phyloP scores from a whole-genome alignment of 2,888 invertebrate species.

The Dasypolia templi region DNA sequence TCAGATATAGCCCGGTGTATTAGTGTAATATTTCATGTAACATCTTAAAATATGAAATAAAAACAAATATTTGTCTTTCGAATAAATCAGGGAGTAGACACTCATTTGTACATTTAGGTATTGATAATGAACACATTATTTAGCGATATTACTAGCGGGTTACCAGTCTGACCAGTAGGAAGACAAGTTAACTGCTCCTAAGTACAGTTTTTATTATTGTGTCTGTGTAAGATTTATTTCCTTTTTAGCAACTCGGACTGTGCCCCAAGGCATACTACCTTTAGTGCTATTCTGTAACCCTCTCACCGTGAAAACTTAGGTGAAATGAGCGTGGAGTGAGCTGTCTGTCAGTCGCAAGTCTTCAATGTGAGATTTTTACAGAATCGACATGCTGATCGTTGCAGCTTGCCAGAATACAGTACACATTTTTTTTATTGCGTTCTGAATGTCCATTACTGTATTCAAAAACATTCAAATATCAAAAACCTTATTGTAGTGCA shows the following conservation, averaged over 20 bases:
- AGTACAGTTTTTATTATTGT: neutral
- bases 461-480: no score
- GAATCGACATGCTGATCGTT: no score
- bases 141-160: neutral
- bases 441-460: no score
- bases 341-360: no score
- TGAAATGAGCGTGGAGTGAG: no score
- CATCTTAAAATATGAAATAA: neutral
- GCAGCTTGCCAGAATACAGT: no score
- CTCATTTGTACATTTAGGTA: neutral
- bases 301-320: no score
- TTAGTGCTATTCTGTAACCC: no score
- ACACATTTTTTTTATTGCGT: no score
- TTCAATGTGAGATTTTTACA: no score
- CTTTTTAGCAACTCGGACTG: neutral
- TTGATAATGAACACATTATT: neutral
- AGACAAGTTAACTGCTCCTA: neutral
- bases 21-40: neutral
- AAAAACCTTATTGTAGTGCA: no score
- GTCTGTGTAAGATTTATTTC: neutral
- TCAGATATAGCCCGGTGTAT: neutral
- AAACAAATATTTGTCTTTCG: neutral
- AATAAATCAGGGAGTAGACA: conserved; percentile 3
- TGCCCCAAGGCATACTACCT: no score
- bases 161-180: neutral